Conservation (phyloP, 2,113 vertebrate species). For the Ameiurus melas region DNA sequence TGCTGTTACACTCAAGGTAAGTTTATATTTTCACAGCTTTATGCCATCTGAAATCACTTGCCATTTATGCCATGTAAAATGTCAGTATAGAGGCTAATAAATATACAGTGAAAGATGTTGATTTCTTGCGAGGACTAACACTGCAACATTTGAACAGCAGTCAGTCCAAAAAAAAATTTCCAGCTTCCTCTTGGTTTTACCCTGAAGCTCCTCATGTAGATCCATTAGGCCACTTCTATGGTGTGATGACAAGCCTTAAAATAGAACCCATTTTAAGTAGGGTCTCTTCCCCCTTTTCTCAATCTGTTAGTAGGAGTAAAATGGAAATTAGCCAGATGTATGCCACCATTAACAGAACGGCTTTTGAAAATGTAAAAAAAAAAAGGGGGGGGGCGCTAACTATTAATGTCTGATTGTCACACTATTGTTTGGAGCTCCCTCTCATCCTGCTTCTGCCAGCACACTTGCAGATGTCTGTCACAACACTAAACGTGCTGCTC, state of each 20-base stretch:
- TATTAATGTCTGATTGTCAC: slow-evolving; percentile 33
- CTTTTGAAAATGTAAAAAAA: slow-evolving; percentile 27
- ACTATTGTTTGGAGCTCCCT: slow-evolving; percentile 9
- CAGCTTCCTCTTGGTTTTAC: background rate
- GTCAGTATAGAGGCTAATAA: background rate
- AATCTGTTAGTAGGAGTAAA: slow-evolving; percentile 12
- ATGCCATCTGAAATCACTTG: background rate
- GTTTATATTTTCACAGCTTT: slow-evolving; percentile 44
- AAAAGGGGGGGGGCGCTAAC: background rate
- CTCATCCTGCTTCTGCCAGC: slow-evolving; percentile 24
- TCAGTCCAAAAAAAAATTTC: background rate
- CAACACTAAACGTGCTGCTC: background rate
- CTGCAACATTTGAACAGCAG: background rate
- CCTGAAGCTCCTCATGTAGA: background rate
- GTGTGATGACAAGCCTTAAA: background rate
- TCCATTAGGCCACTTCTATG: background rate
- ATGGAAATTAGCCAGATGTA: slow-evolving; percentile 38
- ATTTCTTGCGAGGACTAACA: background rate
- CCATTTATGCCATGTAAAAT: background rate
- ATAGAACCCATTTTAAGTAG: slow-evolving; percentile 8
- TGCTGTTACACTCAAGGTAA: slow-evolving; percentile 91
- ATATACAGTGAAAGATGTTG: background rate
- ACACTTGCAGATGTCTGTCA: slow-evolving; percentile 21
- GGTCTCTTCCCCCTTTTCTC: background rate
- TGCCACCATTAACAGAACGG: background rate